Conservation (phyloP, 2,113 vertebrate species). For the Cephalophus harveyi region DNA sequence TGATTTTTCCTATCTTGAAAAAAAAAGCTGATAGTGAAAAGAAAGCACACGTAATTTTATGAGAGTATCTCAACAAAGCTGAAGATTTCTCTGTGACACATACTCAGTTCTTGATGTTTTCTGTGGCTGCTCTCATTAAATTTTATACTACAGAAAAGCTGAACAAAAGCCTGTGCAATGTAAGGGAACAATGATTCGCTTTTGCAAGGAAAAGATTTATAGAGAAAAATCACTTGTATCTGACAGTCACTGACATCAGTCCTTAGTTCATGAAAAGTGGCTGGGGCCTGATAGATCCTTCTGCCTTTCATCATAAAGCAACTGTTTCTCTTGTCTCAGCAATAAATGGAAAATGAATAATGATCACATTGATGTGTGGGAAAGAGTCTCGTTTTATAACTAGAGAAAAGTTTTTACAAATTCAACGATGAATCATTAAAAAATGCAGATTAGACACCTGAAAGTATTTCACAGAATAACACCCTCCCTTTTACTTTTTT, state of each 20-base stretch:
- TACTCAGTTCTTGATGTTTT: conserved; percentile 66
- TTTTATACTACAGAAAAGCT: conserved; percentile 26
- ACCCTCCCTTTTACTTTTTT: neutral
- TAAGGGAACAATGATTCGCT: conserved; percentile 76
- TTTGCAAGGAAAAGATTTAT: conserved; percentile 76
- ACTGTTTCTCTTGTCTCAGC: conserved; percentile 71
- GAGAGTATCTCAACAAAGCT: conserved; percentile 69
- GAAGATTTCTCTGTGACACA: conserved; percentile 63
- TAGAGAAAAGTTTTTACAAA: conserved; percentile 65
- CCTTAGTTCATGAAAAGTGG: conserved; percentile 79
- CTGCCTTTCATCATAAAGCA: conserved; percentile 69
- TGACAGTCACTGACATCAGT: conserved; percentile 78
- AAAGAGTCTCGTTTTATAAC: conserved; percentile 44
- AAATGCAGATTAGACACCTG: conserved; percentile 44
- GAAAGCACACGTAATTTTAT: conserved; percentile 58
- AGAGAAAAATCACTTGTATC: conserved; percentile 77
- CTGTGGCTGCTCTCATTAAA: conserved; percentile 76
- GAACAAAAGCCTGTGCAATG: conserved; percentile 65
- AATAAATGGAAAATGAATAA: conserved; percentile 78
- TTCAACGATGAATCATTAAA: conserved; percentile 63
- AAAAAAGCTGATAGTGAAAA: neutral
- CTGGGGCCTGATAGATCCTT: conserved; percentile 73
- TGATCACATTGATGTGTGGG: conserved; percentile 47
- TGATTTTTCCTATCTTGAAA: neutral
- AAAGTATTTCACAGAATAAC: conserved; percentile 60